Base-by-base conservation (phyloP, 1,140 invertebrate genomes). In the Euura saliciscinereae region DNA sequence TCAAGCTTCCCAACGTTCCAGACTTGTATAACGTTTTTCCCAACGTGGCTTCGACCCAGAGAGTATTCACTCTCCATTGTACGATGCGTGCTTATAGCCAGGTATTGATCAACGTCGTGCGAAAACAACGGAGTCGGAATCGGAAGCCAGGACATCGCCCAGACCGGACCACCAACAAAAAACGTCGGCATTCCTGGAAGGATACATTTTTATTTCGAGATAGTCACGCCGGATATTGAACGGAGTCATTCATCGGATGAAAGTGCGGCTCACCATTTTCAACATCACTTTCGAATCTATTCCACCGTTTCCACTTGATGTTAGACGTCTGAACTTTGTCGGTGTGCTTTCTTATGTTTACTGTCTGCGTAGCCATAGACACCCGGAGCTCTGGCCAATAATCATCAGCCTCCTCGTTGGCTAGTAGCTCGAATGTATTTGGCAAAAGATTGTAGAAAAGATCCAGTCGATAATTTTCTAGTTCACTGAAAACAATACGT, bases 151-250 rank as follows among this genome's bases (percentile, higher is more conserved):
- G 89, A 87, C 71, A 90, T 75, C 3, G 89, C 83, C 84, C 88
- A 90, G 13, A 92, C 82, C 3, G 91, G 90, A 11, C 91, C 92
- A 45, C 92, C 92, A 77, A 88, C 88, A 82, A 90, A 92, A 78
- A 91, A 88, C n/a, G 84, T 90, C 28, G 84, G 79, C 28, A 80
- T 74, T 71, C 76, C 86, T 89, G 44, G 69, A 80, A 72, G 66
- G 73, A 72, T 46, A 43, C 70, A 43, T 68, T 28, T 28, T 28
- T 28, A 28, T 28, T 28, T 28, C 1, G 1, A 28, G 28, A 0
- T 28, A 28, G 28, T 28, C 28, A 28, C 28, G 28, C 28, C 28
- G 28, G 28, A 28, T 28, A 28, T 28, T 28, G 28, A 28, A 28
- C 28, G 28, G 28, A 28, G 28, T 28, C 28, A 28, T 28, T 28